Evolutionary conservation across 1,140 invertebrate species (phyloP), one percentile per base, ranked within the genome.

Genomic region (Drosophila kikkawai): DNA sequence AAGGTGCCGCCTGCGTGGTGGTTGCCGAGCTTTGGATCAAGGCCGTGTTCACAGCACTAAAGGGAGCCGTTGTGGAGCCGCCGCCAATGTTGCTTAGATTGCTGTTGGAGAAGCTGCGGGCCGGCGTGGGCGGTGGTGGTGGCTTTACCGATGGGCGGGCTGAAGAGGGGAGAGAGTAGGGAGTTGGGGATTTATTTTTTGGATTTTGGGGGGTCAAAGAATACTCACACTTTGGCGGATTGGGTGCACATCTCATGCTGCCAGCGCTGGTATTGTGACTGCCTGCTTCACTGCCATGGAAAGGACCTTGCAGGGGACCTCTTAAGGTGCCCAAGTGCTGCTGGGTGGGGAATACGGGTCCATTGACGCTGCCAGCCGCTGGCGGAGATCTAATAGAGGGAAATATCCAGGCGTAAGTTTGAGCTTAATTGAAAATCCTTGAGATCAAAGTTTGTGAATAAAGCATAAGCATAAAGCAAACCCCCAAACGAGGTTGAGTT

Each of bases 271-370:
- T 53, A n/a, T 91, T 91, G 47, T 63, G 71, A 42, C 69, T 56
- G 41, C 50, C 75, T 19, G 73, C 74, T 42, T 92, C 75, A 80
- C 41, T 73, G 63, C 37, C 29, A 39, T 71, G 69, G n/a, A 84
- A 68, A 50, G 48, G 48, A 32, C 48, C 48, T 17, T 91, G 91
- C 7, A 91, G 69, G 5, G 86, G 83, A 7, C 79, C 77, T 32
- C 92, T 79, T 73, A 93, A 76, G 41, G 92, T 93, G 51, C 90
- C 92, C 51, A 93, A 92, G 64, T 92, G 87, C 76, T 93, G 92
- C 68, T 88, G 86, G 15, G 73, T 82, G 37, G 92, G 79, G 36
- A 93, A 93, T 42, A 90, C 60, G 22, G 81, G 81, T n/a, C 82
- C 91, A 59, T 86, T 91, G 19, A 82, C 26, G 9, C 67, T 53